Evolutionary conservation across 2,888 invertebrate genomes (phyloP).

Genomic region (Pammene fasciana): DNA sequence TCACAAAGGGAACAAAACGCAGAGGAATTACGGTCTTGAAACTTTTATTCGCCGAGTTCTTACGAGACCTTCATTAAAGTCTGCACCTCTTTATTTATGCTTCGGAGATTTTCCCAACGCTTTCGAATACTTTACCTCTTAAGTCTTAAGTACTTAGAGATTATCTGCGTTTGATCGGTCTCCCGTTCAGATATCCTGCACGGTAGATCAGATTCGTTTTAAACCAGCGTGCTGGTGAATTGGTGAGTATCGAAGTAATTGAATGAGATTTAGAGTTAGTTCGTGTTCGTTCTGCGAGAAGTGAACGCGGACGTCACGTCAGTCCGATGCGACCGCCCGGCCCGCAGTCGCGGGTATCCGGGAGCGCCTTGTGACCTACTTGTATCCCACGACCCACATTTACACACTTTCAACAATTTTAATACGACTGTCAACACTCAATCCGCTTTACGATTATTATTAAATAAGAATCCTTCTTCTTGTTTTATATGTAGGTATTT

Average conservation of each 20-base stretch:
- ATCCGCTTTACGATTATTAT: conserved; percentile 16
- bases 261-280: background rate
- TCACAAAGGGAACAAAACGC: conserved; percentile 66
- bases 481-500: background rate
- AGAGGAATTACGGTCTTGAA: conserved; percentile 63
- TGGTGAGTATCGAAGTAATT: background rate
- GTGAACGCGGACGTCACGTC: conserved; percentile 11
- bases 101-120: conserved; percentile 45
- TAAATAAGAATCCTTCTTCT: background rate
- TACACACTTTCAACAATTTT: conserved; percentile 60
- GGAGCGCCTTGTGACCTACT: conserved; percentile 64
- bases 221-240: background rate
- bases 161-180: background rate
- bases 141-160: background rate
- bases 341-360: conserved; percentile 28
- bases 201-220: background rate
- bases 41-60: conserved; percentile 57
- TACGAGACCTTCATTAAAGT: conserved; percentile 63
- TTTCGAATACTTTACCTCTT: conserved; percentile 23
- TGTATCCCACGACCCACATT: conserved; percentile 66
- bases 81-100: conserved; percentile 59
- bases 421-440: conserved; percentile 54
- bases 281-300: background rate
- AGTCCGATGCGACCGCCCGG: conserved; percentile 20
- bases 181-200: background rate